Evolutionary conservation across 1,140 invertebrate species (phyloP), one percentile per base, ranked within the genome.

Genomic region (Brachystomella parvula): DNA sequence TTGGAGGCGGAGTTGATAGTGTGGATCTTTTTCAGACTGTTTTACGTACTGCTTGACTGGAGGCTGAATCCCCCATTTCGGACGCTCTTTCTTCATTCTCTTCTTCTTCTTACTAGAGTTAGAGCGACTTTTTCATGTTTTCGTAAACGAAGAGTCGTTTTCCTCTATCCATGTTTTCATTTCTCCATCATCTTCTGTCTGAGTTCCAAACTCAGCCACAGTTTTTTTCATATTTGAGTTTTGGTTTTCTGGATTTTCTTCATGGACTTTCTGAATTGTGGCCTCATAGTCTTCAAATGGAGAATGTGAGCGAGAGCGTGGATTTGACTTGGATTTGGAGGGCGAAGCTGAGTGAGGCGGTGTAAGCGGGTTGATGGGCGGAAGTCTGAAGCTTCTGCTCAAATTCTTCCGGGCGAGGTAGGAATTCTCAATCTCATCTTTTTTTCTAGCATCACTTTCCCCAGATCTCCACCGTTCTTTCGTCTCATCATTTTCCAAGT

Each of bases 1-100:
- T 77, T 85, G 84, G 71, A 86, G 73, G 70, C 85, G 82, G 76
- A 84, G 83, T 49, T 82, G 81, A 75, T 88, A 87, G 75, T 86
- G 82, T 24, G 85, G 85, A 78, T 88, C 86, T 74, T 87, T 87
- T 75, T 88, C 87, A 71, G 86, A 88, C 77, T 88, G 86, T 67
- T 87, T 88, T 69, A 87, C 80, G 74, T 88, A 89, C 68, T 86
- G 83, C 15, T 83, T 87, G 33, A 82, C 84, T 60, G 86, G 86
- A 71, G 84, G 81, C 72, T 85, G 86, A 0, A 82, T 83, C 29
- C 84, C 84, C 85, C 84, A 86, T 74, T 85, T 85, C 0, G 85
- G 85, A 64, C 83, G 79, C 69, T 80, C 84, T 73, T 82, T 82
- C 30, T 69, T 66, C 32, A 47, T 67, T 53, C 69, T 62, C 30